Evolutionary conservation across 2,888 invertebrate species (phyloP), one percentile per base, ranked within the genome.

Genomic region (Brenthis ino): DNA sequence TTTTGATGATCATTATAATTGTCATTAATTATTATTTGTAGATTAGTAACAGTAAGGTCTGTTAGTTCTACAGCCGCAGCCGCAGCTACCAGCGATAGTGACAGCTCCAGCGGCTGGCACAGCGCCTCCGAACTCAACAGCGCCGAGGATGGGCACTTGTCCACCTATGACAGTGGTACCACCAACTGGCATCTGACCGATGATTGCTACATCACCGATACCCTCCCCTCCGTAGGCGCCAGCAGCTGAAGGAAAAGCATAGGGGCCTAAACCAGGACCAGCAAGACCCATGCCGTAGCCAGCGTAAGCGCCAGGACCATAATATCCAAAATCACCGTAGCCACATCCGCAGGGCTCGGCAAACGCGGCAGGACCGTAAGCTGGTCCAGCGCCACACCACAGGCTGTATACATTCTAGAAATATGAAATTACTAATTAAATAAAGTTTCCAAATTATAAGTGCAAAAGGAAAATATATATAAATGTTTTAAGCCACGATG

Each of bases 141-240:
- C 75, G 58, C 82, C 82, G 37, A 77, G 61, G 57, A 82, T 78
- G 5, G 82, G 82, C 14, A 82, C 79, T 55, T 77, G 76, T 47
- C 82, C 82, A 50, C 75, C 72, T 54, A 84, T 76, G 28, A 71
- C 60, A n/a, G 82, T 79, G 64, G 71, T 69, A 33, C 82, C 83
- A n/a, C 71, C 72, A 12, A 79, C 78, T 24, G 74, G 75, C 67
- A 83, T 57, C 64, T 80, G 76, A 50, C 81, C 83, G 37, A 68
- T 74, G 16, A 79, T 77, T 8, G 73, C 76, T 48, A 79, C 72
- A 55, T 79, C 75, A 5, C 81, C 81, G 64, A 71, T 65, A 24
- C 79, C 80, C 20, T 55, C 68, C 60, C 79, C 79, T 51, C 80
- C 77, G 71, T 77, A 78, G 20, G 69, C 73, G 58, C 75, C 72